Evolutionary conservation across 2,888 invertebrate genomes (phyloP).

Genomic region (Emmelina monodactyla): DNA sequence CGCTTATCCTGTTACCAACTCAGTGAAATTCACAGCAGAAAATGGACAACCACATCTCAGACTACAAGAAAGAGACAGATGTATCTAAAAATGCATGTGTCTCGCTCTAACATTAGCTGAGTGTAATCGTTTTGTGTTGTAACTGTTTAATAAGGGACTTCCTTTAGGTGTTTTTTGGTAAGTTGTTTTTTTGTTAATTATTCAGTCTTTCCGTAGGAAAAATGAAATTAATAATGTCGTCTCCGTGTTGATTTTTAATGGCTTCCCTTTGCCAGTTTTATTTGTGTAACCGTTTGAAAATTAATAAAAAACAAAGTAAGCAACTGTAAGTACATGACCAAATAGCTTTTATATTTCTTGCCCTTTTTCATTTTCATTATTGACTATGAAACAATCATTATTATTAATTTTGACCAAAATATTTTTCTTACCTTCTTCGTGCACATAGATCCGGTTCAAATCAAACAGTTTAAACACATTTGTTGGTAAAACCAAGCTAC

Average conservation of each 20-base stretch:
- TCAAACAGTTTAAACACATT: too few species aligned
- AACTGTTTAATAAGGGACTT: background rate
- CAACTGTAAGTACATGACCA: too few species aligned
- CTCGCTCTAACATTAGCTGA: background rate
- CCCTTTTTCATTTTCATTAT: too few species aligned
- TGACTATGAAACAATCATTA: too few species aligned
- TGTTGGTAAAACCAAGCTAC: too few species aligned
- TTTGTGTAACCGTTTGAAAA: too few species aligned
- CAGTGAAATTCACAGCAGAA: too few species aligned
- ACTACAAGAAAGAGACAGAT: background rate
- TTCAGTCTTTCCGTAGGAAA: background rate
- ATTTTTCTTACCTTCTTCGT: too few species aligned
- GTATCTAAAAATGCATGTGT: background rate
- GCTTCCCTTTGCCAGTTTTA: background rate
- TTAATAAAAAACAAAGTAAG: too few species aligned
- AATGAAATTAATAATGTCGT: background rate
- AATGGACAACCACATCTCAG: background rate
- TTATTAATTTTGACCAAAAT: too few species aligned
- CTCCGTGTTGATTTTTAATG: constrained; percentile 1
- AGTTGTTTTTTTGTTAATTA: background rate
- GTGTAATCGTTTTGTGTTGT: background rate
- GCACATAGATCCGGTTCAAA: too few species aligned
- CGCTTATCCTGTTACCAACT: constrained; percentile 38
- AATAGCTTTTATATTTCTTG: too few species aligned
- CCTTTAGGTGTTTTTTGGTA: background rate